phyloP scores from a whole-genome alignment of 2,888 invertebrate species.

The Yponomeuta plumbellus region DNA sequence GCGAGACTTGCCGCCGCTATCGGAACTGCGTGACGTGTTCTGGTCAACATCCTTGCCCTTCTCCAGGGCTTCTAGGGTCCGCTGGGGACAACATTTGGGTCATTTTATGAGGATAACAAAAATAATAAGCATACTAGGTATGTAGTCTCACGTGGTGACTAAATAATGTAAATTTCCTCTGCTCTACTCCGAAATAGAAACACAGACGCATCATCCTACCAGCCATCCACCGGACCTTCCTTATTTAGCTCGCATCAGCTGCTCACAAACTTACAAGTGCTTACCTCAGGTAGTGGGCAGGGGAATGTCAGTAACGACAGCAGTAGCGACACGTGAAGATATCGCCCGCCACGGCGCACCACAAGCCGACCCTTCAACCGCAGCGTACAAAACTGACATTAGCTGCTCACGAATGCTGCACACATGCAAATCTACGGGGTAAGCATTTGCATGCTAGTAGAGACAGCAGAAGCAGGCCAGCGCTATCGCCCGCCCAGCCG shows the following conservation, averaged over 20 bases:
- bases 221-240: too few species aligned
- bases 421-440: conserved; percentile 77
- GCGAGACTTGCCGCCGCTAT: conserved; percentile 58
- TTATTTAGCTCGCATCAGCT: too few species aligned
- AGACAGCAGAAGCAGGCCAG: conserved; percentile 93
- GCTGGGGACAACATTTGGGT: conserved; percentile 33
- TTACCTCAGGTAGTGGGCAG: conserved; percentile 86
- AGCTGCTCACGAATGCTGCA: not conserved
- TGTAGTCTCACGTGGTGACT: too few species aligned
- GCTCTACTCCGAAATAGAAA: too few species aligned
- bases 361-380: not conserved
- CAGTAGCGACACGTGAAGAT: conserved; percentile 94
- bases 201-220: too few species aligned
- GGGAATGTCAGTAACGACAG: conserved; percentile 91
- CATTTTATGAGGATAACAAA: not conserved
- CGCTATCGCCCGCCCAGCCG: conserved; percentile 92
- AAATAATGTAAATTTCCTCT: too few species aligned
- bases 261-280: conserved; percentile 27
- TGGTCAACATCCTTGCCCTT: conserved; percentile 38
- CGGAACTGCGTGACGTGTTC: conserved; percentile 30
- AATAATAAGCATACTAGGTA: too few species aligned
- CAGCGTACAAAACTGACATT: not conserved
- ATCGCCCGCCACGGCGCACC: conserved; percentile 66
- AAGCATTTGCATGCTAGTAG: conserved; percentile 90
- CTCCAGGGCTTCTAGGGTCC: conserved; percentile 61